A percentile compares a stretch with the other conserved stretches of the same genome.
Conservation (phyloP, 2,888 invertebrate species). For the Galerucella pusilla region DNA sequence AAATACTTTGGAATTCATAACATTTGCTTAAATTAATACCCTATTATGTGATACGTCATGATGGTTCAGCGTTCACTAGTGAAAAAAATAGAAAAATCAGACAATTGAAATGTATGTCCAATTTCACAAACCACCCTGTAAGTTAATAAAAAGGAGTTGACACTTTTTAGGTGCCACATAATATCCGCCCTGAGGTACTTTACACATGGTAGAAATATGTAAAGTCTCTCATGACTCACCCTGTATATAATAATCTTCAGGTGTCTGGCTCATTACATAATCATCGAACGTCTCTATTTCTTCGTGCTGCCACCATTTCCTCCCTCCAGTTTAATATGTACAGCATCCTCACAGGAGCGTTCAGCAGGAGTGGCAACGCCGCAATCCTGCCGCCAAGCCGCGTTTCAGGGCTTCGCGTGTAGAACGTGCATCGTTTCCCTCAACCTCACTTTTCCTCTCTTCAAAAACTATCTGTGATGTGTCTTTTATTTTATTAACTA, state of each 20-base stretch:
- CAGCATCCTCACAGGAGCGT: slow-evolving; percentile 9
- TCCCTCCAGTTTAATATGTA: not conserved
- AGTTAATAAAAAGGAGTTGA: too few relatives aligned
- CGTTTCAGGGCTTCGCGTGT: slow-evolving; percentile 31
- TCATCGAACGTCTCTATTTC: slow-evolving; percentile 18
- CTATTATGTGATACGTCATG: too few relatives aligned
- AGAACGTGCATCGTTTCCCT: slow-evolving; percentile 27
- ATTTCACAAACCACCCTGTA: too few relatives aligned
- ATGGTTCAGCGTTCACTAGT: too few relatives aligned
- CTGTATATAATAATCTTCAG: slow-evolving; percentile 16
- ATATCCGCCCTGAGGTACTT: too few relatives aligned
- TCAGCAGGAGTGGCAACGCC: slow-evolving; percentile 32
- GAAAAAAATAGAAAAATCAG: too few relatives aligned
- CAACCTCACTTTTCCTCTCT: slow-evolving; percentile 33
- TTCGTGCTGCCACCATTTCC: not conserved
- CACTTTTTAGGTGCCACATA: too few relatives aligned
- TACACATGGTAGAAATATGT: too few relatives aligned
- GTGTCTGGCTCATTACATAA: slow-evolving; percentile 26
- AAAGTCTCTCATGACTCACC: too few relatives aligned
- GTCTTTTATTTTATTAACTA: slow-evolving; percentile 16
- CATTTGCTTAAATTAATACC: too few relatives aligned
- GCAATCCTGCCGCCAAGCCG: slow-evolving; percentile 32
- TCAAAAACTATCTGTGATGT: slow-evolving; percentile 28
- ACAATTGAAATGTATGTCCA: too few relatives aligned
- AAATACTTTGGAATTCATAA: too few relatives aligned